phyloP scores from a whole-genome alignment of 2,797 vertebrate species.

The Gymnoscopelus microlampas region DNA sequence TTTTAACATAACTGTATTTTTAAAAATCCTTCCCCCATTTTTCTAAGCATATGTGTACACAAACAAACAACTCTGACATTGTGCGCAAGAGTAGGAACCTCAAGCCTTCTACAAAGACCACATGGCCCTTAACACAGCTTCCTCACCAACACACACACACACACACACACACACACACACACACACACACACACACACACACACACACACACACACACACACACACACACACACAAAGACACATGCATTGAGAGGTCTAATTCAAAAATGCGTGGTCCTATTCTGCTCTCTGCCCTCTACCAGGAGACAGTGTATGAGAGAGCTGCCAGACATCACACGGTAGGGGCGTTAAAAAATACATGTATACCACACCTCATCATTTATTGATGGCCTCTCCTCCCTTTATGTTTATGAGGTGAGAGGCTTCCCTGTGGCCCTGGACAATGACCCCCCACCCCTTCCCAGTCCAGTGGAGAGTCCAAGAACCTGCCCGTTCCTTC shows the following conservation, averaged over 20 bases:
- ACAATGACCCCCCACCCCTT: conserved; percentile 78
- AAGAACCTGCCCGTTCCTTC: conserved; percentile 77
- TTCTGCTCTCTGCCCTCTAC: conserved; percentile 75
- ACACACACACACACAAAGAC: neutral
- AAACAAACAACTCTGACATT: conserved; percentile 32
- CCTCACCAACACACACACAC: conserved; percentile 46
- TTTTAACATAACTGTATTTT: neutral
- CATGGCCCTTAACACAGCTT: conserved; percentile 46
- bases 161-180: conserved; percentile 21
- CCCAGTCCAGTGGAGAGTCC: conserved; percentile 66
- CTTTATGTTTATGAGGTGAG: conserved; percentile 85
- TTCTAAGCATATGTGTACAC: conserved; percentile 6
- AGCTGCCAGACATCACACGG: conserved; percentile 83
- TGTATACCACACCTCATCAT: conserved; percentile 84
- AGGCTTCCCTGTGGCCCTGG: conserved; percentile 70
- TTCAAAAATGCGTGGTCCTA: conserved; percentile 58
- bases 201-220: neutral
- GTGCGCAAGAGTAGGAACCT: conserved; percentile 38
- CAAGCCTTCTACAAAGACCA: conserved; percentile 40
- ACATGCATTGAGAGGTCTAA: conserved; percentile 25
- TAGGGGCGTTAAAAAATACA: conserved; percentile 85
- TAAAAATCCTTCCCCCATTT: neutral
- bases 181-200: conserved; percentile 1
- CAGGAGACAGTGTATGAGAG: conserved; percentile 68
- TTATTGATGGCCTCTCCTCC: conserved; percentile 83